These are phyloP conservation scores for Tupaia chinensis DNA, from an alignment of 2,113 vertebrate genomes.

Conservation along the genomic window DNA sequence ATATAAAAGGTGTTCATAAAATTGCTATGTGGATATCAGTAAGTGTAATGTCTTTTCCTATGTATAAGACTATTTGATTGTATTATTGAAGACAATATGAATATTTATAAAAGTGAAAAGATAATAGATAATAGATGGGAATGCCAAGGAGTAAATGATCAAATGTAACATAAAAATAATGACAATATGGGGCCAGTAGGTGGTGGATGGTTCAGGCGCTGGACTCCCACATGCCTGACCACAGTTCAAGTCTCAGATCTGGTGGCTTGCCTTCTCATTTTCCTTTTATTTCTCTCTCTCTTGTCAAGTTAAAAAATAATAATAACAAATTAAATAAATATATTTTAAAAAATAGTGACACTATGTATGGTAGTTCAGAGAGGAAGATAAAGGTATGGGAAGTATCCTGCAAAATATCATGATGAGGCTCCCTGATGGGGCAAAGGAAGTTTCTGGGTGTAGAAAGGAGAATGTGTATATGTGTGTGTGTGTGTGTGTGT, in stretches of 20 bases:
- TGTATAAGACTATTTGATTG: neutral
- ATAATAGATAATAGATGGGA: neutral
- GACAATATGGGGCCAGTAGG: neutral
- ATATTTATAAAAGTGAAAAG: neutral
- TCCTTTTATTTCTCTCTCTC: too few species aligned
- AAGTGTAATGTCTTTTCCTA: slow-evolving; percentile 4
- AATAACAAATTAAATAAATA: too few species aligned
- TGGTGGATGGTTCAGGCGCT: too few species aligned
- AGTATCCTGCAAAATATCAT: neutral
- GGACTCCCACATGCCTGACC: too few species aligned
- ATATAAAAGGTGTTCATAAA: slow-evolving; percentile 36
- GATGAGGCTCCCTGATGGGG: neutral
- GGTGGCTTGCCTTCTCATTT: too few species aligned
- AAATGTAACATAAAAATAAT: neutral
- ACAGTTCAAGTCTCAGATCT: too few species aligned
- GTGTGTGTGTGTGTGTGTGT: too few species aligned
- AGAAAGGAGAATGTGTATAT: neutral
- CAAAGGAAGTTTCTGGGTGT: neutral
- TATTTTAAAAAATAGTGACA: neutral
- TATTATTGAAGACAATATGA: neutral
- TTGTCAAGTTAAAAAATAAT: too few species aligned
- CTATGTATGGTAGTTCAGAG: neutral
- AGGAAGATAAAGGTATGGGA: neutral
- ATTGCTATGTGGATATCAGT: neutral
- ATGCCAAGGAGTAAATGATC: slow-evolving; percentile 11